These are phyloP conservation scores for Plecotus auritus DNA, from an alignment of 2,113 vertebrate species.

Conservation along the genomic window DNA sequence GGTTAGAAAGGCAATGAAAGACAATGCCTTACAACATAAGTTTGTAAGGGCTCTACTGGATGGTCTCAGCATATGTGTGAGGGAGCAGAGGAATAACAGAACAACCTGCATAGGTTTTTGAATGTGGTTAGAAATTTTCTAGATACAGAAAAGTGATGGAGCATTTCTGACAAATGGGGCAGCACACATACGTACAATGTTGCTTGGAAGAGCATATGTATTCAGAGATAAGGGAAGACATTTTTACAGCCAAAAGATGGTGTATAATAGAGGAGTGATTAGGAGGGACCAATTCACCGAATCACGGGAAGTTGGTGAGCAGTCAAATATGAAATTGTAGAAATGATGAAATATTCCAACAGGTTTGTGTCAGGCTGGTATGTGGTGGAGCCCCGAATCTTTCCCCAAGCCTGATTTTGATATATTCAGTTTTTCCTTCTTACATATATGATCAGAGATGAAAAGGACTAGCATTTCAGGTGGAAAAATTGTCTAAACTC, in stretches of 20 bases:
- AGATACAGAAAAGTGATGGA: not conserved
- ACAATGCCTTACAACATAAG: not conserved
- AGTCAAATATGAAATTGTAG: not conserved
- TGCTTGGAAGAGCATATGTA: fast-evolving
- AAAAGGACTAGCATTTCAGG: not conserved
- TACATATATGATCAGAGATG: not conserved
- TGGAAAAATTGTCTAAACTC: not conserved
- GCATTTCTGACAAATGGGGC: not conserved
- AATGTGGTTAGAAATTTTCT: not conserved
- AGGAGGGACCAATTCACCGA: not conserved
- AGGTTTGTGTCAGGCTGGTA: not conserved
- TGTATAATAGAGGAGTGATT: too few species aligned
- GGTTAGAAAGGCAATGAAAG: not conserved
- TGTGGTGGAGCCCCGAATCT: not conserved
- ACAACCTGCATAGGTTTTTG: not conserved
- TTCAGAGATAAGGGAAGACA: not conserved
- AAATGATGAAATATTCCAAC: not conserved
- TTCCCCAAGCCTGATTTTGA: not conserved
- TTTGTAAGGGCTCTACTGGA: not conserved
- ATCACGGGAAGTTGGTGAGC: not conserved
- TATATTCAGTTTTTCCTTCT: not conserved
- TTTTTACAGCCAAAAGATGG: not conserved
- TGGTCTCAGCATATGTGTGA: not conserved
- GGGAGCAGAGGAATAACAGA: not conserved
- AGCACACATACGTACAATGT: fast-evolving